These are phyloP conservation scores for Phylloscopus trochilus DNA, from an alignment of 2,113 vertebrate species.

Conservation along the genomic window DNA sequence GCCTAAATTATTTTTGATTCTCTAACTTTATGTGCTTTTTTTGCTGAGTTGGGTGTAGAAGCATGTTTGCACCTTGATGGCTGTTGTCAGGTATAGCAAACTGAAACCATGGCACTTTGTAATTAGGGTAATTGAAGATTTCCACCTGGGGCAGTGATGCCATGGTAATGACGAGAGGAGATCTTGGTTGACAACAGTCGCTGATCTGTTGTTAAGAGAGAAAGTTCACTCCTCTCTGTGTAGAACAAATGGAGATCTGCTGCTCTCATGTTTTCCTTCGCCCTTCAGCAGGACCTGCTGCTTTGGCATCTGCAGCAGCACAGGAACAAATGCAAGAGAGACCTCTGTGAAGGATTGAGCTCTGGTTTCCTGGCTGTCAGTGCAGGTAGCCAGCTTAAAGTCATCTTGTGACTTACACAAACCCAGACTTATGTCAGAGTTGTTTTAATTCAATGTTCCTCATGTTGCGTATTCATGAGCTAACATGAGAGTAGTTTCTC, in stretches of 20 bases:
- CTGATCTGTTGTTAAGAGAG: not conserved
- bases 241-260: not conserved
- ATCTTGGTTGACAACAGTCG: not conserved
- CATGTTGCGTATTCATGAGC: rapidly evolving
- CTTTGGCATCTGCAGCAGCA: not conserved
- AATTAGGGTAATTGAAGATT: not conserved
- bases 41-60: not conserved
- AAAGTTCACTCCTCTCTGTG: not conserved
- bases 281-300: not conserved
- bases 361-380: not conserved
- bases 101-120: not conserved
- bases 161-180: not conserved
- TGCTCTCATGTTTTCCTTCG: not conserved
- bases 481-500: not conserved
- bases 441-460: not conserved
- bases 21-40: not conserved
- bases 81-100: not conserved
- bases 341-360: not conserved
- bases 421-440: rapidly evolving
- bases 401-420: not conserved
- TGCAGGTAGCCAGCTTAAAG: not conserved
- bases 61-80: not conserved
- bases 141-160: rapidly evolving
- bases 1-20: not conserved
- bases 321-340: not conserved